Evolutionary conservation across 2,113 vertebrate genomes (phyloP).

Genomic region (Sterrhoptilus dennistouni): DNA sequence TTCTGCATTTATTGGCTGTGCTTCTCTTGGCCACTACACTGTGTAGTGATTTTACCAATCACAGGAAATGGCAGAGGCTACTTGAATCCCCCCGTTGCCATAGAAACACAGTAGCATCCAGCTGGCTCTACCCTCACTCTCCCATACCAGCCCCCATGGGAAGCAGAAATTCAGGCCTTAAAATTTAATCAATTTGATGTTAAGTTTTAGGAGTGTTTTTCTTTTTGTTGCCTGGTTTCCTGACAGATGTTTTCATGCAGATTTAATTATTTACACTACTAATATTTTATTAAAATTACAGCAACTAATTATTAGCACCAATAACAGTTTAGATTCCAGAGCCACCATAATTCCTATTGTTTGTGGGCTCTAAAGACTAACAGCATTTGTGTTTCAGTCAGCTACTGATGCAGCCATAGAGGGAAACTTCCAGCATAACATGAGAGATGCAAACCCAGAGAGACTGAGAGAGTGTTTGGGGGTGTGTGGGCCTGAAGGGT

Average conservation of each 20-base stretch:
- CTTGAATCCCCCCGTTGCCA: constrained; percentile 37
- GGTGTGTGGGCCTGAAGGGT: rapidly evolving
- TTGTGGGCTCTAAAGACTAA: not conserved
- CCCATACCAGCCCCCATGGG: constrained; percentile 21
- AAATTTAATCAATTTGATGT: constrained; percentile 62
- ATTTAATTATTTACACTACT: constrained; percentile 19
- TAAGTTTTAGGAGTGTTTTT: constrained; percentile 47
- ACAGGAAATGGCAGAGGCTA: constrained; percentile 28
- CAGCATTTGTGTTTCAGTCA: not conserved
- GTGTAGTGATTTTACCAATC: constrained; percentile 24
- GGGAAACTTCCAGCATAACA: not conserved
- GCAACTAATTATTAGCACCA: constrained; percentile 15
- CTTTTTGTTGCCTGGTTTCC: constrained; percentile 20
- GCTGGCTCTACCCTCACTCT: constrained; percentile 20
- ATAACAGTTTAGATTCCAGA: not conserved
- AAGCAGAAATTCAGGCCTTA: constrained; percentile 42
- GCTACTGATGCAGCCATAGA: not conserved
- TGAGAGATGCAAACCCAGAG: not conserved
- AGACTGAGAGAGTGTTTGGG: not conserved
- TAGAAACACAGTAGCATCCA: constrained; percentile 57
- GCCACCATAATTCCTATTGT: not conserved
- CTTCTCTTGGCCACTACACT: constrained; percentile 29
- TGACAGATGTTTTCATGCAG: not conserved
- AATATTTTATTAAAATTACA: constrained; percentile 17
- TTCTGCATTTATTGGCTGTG: constrained; percentile 49